Evolutionary conservation across 2,113 vertebrate species (phyloP).

Genomic region (Mustela lutreola): DNA sequence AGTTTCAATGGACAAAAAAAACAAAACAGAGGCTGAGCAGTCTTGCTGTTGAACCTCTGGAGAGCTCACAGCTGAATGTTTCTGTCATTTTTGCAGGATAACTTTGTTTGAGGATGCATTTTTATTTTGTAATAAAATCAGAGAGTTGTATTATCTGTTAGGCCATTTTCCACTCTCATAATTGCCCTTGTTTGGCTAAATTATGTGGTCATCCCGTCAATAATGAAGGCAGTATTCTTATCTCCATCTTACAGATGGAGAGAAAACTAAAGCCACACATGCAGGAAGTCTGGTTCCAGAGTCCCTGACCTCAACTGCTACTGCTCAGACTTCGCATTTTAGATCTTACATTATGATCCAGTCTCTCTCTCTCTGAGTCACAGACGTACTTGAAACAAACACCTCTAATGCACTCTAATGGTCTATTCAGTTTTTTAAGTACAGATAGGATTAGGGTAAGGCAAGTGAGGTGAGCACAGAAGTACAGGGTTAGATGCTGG

Average conservation of each 20-base stretch:
- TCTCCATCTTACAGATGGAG: background rate
- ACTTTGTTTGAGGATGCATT: background rate
- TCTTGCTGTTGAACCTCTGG: background rate
- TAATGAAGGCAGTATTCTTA: background rate
- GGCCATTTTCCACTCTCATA: background rate
- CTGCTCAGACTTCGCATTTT: background rate
- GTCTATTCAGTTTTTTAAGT: background rate
- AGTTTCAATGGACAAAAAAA: background rate
- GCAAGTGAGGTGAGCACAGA: background rate
- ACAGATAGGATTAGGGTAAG: background rate
- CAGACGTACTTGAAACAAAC: background rate
- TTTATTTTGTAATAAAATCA: background rate
- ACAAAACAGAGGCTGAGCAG: background rate
- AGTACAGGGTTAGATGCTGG: background rate
- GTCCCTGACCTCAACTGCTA: background rate
- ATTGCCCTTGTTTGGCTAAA: background rate
- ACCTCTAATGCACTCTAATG: background rate
- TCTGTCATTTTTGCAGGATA: background rate
- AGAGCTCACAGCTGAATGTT: background rate
- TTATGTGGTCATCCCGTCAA: background rate
- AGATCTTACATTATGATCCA: background rate
- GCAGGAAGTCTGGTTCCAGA: background rate
- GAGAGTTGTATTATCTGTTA: background rate
- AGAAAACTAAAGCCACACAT: slow-evolving; percentile 2
- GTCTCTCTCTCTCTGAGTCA: background rate